Evolutionary conservation across 2,888 invertebrate genomes (phyloP), one percentile per base, ranked within the genome.

Genomic region (Lochmaea capreae): DNA sequence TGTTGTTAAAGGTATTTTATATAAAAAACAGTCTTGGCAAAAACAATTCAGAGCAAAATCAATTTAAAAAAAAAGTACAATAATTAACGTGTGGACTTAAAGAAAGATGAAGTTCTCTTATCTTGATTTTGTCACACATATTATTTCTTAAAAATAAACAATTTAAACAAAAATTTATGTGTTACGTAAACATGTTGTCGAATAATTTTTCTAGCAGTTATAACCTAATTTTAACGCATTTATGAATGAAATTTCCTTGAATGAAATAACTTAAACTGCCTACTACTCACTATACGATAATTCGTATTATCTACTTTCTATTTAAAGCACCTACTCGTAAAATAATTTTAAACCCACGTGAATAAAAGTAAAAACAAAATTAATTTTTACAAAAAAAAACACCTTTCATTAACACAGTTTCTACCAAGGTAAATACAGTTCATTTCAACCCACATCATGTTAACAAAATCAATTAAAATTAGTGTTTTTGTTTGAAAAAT

Each of bases 211-310:
- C 10, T 0, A 18, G 9, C 18, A 14, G 33, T 1, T 33, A 22
- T 33, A 59, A 33, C 59, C 59, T n/a, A 59, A 9, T 33, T 59
- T 26, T 54, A 26, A 8, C 59, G 14, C 9, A 26, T 59, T 69
- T 43, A 69, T 69, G 69, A 69, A 69, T 69, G 69, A 69, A 69
- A 69, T 69, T 69, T 69, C 69, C 69, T 69, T 69, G 69, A 69
- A 69, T 69, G 69, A 69, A 69, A 10, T 39, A 62, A 62, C 63
- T 18, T 42, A 62, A 18, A 59, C 59, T 33, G 9, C 59, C 59
- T 59, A 59, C 59, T n/a, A 59, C 26, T 22, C 1, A 26, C 14
- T 14, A 49, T 52, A 54, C 12, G 3, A 14, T 5, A 3, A 49
- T 49, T 46, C 6, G 8, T 33, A 59, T 14, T 33, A 59, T 59